phyloP scores from a whole-genome alignment of 2,113 vertebrate genomes.

The Corydoras sp. region DNA sequence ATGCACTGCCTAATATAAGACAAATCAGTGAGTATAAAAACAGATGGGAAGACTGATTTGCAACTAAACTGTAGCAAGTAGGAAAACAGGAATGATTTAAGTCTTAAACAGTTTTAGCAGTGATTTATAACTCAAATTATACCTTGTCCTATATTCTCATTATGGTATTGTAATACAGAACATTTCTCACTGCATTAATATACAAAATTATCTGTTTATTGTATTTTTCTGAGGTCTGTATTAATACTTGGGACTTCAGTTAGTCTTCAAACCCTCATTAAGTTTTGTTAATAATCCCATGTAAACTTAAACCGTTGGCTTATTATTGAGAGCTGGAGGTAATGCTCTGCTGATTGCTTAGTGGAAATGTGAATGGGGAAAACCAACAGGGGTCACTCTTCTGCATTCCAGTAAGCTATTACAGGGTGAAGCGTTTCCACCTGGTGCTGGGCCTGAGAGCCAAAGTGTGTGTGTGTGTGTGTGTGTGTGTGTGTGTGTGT shows the following conservation, averaged over 20 bases:
- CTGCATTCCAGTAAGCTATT: conserved; percentile 43
- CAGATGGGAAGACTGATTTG: no score
- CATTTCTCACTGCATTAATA: neutral
- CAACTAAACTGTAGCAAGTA: neutral
- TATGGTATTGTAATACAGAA: neutral
- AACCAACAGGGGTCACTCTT: conserved; percentile 48
- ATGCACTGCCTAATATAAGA: neutral
- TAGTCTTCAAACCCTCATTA: conserved; percentile 47
- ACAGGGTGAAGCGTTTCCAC: conserved; percentile 48
- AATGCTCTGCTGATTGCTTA: conserved; percentile 39
- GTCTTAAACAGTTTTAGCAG: conserved; percentile 3
- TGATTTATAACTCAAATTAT: neutral
- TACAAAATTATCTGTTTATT: neutral
- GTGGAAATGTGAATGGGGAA: conserved; percentile 26
- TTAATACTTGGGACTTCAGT: conserved; percentile 23
- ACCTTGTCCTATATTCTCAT: neutral
- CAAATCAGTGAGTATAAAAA: neutral
- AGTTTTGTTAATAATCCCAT: conserved; percentile 51
- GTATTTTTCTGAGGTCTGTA: conserved; percentile 6
- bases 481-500: conserved; percentile 19
- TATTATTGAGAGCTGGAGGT: conserved; percentile 50
- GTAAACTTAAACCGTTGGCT: conserved; percentile 43
- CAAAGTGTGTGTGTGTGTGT: conserved; percentile 28
- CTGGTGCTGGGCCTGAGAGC: conserved; percentile 36
- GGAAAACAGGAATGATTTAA: neutral